These are phyloP conservation scores for Turdus rufiventris DNA, from an alignment of 2,113 vertebrate genomes.

Conservation along the genomic window DNA sequence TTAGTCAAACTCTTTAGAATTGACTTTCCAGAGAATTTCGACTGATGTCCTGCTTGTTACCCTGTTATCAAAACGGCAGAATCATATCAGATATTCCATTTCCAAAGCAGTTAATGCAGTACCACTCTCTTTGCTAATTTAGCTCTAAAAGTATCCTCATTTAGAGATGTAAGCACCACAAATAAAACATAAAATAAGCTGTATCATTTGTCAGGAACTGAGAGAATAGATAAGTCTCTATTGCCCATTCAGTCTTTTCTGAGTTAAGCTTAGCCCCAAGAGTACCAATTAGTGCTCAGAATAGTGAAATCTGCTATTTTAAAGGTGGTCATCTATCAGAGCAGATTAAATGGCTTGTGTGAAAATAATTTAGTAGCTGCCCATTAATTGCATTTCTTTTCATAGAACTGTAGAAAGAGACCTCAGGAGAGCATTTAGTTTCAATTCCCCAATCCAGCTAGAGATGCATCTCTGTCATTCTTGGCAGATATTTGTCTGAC, in stretches of 20 bases:
- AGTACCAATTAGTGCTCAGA: conserved; percentile 8
- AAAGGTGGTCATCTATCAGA: not conserved
- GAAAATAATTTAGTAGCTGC: conserved; percentile 30
- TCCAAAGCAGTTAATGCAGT: not conserved
- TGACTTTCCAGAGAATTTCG: not conserved
- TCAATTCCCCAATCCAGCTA: not conserved
- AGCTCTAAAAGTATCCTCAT: not conserved
- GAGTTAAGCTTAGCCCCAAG: not conserved
- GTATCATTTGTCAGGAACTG: not conserved
- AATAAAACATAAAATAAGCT: not conserved
- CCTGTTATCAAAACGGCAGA: not conserved
- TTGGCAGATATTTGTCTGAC: not conserved
- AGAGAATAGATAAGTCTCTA: not conserved
- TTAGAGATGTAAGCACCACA: not conserved
- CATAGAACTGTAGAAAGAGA: not conserved
- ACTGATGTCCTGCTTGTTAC: not conserved
- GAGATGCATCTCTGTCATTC: not conserved
- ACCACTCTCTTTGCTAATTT: not conserved
- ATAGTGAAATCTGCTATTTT: not conserved
- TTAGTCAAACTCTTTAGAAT: not conserved
- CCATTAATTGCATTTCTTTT: conserved; percentile 27
- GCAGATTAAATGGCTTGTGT: conserved; percentile 24
- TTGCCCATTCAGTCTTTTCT: not conserved
- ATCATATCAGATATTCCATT: not conserved
- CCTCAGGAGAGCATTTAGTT: conserved; percentile 26